Conservation (phyloP, 1,140 invertebrate species). For the Trichogramma pretiosum region DNA sequence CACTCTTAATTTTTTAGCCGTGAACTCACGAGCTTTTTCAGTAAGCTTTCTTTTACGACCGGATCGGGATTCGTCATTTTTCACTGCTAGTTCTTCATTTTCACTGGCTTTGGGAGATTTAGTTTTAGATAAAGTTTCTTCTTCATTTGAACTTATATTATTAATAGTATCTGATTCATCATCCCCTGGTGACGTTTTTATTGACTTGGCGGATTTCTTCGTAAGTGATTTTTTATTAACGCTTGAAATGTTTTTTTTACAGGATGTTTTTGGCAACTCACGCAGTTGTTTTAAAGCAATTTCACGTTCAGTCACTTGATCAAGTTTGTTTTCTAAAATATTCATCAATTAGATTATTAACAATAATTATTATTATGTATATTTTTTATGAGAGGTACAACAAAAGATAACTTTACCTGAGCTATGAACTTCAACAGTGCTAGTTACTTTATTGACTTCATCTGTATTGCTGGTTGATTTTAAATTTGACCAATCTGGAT, state of each 20-base stretch:
- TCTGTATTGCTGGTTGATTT: slow-evolving; percentile 32
- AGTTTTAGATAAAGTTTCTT: slow-evolving; percentile 14
- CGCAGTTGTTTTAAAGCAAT: slow-evolving; percentile 47
- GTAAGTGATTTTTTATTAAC: slow-evolving; percentile 9
- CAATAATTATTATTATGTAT: background rate
- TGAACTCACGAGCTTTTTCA: slow-evolving; percentile 39
- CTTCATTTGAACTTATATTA: slow-evolving; percentile 12
- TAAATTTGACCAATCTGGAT: slow-evolving; percentile 43
- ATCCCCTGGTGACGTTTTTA: slow-evolving; percentile 18
- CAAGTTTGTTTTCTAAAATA: slow-evolving; percentile 29
- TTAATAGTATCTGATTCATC: background rate
- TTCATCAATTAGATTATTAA: background rate
- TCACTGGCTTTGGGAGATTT: slow-evolving; percentile 12
- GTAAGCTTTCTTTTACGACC: slow-evolving; percentile 41
- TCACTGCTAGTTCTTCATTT: too few relatives aligned
- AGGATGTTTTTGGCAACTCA: slow-evolving; percentile 36
- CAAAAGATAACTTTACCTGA: too few relatives aligned
- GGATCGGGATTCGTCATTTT: slow-evolving; percentile 35
- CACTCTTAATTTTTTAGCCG: too few relatives aligned
- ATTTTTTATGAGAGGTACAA: too few relatives aligned
- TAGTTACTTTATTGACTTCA: slow-evolving; percentile 16
- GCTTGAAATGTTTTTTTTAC: slow-evolving; percentile 26
- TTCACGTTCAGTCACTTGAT: slow-evolving; percentile 43
- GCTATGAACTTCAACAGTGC: background rate
- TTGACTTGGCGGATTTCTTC: slow-evolving; percentile 4